Evolutionary conservation across 2,888 invertebrate genomes (phyloP).

Genomic region (Elgonia sp.): DNA sequence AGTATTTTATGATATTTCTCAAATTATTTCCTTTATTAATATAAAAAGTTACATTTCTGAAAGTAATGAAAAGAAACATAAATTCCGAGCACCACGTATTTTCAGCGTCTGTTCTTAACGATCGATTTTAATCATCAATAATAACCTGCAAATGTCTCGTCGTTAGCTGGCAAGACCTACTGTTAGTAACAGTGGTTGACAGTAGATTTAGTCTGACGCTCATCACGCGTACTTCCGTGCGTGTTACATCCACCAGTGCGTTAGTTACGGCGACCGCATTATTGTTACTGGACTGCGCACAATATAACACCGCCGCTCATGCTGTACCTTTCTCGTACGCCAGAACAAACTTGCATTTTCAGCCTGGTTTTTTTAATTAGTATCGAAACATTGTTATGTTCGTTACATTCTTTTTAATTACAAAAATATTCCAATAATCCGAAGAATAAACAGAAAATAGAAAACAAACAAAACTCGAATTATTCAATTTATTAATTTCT

Average conservation of each 20-base stretch:
- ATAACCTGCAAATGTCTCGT: constrained; percentile 53
- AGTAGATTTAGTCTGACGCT: constrained; percentile 62
- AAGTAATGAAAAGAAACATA: too few species aligned
- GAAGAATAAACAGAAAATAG: too few species aligned
- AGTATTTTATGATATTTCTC: too few species aligned
- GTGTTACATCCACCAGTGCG: constrained; percentile 66
- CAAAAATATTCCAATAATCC: too few species aligned
- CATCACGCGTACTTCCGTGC: constrained; percentile 69
- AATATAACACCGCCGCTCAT: constrained; percentile 20
- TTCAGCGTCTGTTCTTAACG: too few species aligned
- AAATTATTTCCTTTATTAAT: too few species aligned
- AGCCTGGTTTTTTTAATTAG: background rate
- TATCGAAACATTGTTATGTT: too few species aligned
- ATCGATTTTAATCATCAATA: constrained; percentile 38
- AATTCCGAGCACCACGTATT: too few species aligned
- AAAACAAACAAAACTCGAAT: too few species aligned
- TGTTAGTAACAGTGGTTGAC: constrained; percentile 54
- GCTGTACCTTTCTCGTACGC: constrained; percentile 37
- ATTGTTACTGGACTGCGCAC: constrained; percentile 52
- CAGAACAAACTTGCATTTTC: background rate
- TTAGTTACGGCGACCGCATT: constrained; percentile 71
- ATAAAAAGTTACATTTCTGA: too few species aligned
- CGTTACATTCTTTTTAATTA: too few species aligned
- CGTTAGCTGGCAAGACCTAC: constrained; percentile 52
- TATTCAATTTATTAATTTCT: too few species aligned